Evolutionary conservation across 1,140 invertebrate species (phyloP).

Genomic region (Drosophila carrolli): DNA sequence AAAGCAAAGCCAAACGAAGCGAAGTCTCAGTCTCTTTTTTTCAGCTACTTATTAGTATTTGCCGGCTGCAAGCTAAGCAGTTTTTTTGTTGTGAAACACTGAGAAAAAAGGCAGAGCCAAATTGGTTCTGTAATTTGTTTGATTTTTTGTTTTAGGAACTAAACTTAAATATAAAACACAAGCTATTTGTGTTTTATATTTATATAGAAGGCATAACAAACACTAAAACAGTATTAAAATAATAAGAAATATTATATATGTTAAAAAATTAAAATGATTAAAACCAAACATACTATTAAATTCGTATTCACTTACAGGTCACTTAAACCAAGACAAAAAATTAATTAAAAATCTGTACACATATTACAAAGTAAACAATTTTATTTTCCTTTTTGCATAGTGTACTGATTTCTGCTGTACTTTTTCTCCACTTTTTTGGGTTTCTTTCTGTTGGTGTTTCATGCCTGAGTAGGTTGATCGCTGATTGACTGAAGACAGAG

Average conservation of each 20-base stretch:
- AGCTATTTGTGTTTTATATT: no score
- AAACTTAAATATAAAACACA: no score
- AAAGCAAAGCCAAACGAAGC: conserved; percentile 13
- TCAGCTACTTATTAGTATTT: conserved; percentile 33
- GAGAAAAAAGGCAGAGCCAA: neutral
- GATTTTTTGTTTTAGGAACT: no score
- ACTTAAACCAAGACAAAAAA: no score
- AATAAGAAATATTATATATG: no score
- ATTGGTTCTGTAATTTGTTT: neutral
- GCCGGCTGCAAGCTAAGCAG: conserved; percentile 38
- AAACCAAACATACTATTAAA: no score
- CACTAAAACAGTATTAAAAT: no score
- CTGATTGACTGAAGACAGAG: conserved; percentile 34
- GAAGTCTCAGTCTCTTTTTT: conserved; percentile 9
- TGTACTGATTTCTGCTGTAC: neutral
- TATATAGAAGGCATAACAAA: no score
- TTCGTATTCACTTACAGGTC: no score
- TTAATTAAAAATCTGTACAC: no score
- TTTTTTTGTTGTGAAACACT: conserved; percentile 21
- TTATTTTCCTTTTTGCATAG: neutral
- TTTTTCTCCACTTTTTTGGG: conserved; percentile 21
- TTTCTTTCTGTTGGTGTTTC: conserved; percentile 44
- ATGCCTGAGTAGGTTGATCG: conserved; percentile 66
- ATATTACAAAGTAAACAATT: no score
- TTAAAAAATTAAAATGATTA: no score